Base-by-base conservation (phyloP, 2,113 vertebrate species). In the Scophthalmus maximus region DNA sequence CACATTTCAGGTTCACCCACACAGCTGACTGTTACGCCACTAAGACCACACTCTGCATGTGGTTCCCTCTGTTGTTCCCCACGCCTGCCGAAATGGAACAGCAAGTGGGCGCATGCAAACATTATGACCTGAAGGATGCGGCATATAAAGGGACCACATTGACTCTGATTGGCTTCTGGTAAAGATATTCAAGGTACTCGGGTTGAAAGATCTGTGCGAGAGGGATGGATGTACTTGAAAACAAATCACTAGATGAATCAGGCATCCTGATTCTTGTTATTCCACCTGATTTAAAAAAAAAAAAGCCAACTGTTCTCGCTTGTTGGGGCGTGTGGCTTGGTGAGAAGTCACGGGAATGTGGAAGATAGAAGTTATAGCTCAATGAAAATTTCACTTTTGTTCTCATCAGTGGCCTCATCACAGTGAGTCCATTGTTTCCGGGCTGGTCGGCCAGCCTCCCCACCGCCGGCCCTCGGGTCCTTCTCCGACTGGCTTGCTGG, bases 21-120 rank as follows among this genome's bases (percentile, higher is more conserved):
- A 57, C 40, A 32, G 27, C 22, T 15, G 2, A 27, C n/a, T 51
- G 17, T 40, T 17, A 53, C 12, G 29, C 22, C 53, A 6, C 44
- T 49, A 46, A 56, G 42, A 56, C 8, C 8, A 14, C 42, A 14
- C 26, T 23, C 27, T 36, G 57, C 32, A 12, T 53, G 59, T n/a
- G 26, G 12, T 47, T 63, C 57, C n/a, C 23, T 22, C 20, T 70
- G 30, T 62, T 73, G 56, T 67, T 63, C 36, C 59, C 50, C 47
- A 22, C 36, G 32, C 36, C 22, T 58, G 29, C 27, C 50, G 7
- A 40, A 52, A 32, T 30, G 27, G 42, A 73, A 55, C 78, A 79
- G 86, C 84, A 91, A 84, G 79, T 88, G 88, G 60, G 18, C 11
- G n/a, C 49, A 61, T 44, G 42, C 42, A 53, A 80, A 78, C 34